Base-by-base conservation (phyloP, 2,113 vertebrate genomes). In the Nibea coibor region DNA sequence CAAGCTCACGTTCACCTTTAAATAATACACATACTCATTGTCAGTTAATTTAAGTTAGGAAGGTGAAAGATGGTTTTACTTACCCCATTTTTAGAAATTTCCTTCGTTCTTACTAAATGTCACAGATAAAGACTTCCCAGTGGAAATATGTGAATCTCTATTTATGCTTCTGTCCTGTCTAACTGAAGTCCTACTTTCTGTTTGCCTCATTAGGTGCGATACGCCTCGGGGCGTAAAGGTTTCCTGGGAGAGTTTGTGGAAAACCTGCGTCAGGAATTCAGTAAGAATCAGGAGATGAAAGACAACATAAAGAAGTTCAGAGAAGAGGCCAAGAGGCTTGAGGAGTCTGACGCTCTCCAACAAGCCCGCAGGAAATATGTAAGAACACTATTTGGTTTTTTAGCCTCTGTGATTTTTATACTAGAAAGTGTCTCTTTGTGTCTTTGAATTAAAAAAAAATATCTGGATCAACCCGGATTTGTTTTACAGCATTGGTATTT, bases 261-360 rank as follows among this genome's bases (percentile, higher is more conserved):
- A 68, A 97, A 94, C 78, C 94, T 99, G 80, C 98, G 97, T 22
- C 97, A 99, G 91, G 98, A 99, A 56, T 87, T 99, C 16, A 93
- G 93, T 9, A 98, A 98, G 87, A 98, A 98, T 93, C 97, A 98
- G 66, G 97, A 99, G 91, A 99, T 99, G 97, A 98, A 96, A 78
- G 97, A 99, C 35, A 99, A 95, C 81, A 98, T 99, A 0, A 96
- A 97, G 81, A 99, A 97, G 78, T 99, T 99, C 83, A 95, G 98
- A 0, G 98, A 98, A 0, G 97, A 99, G 65, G 97, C 97, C 2
- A 97, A 96, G 69, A 97, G 94, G 66, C 91, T 99, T 0, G 98
- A 99, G 68, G 98, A 99, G 58, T 99, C 98, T 0, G 97, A 99
- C 0, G 97, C 97, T 0, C 96, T 99, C 4, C 94, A 96, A 82